Base-by-base conservation (phyloP, 2,113 vertebrate genomes). In the human region DNA sequence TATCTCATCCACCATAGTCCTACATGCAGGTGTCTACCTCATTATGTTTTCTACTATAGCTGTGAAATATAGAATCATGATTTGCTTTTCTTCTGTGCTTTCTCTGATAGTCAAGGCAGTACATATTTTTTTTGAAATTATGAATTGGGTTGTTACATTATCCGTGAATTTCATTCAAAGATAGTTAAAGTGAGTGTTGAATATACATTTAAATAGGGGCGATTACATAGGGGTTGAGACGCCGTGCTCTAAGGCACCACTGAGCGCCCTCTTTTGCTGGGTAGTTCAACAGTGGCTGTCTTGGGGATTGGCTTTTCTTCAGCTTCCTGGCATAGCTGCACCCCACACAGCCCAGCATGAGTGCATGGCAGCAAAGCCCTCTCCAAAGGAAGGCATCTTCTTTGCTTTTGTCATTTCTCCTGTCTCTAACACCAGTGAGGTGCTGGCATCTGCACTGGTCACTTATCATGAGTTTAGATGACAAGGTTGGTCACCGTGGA, bases 1-100 rank as follows among this genome's bases (percentile, higher is more conserved):
- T 3, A 0, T 45, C 17, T 30, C 17, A 1, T 40, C 45, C 38
- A 1, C 13, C 10, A 5, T 6, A 2, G 2, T 17, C 27, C 83
- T 57, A 43, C 16, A 9, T 0, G 22, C 35, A 64, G n/a, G 11
- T 38, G 40, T 45, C 95, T 72, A 4, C 48, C 72, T 59, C 80
- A 0, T 11, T 38, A 10, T 18, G 92, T 48, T 85, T 59, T 66
- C 88, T 40, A 1, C 48, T 2, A 2, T 10, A 16, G 64, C 50
- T 1, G 1, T 16, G 40, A 72, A 38, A 64, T 35, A 16, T 1
- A 18, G 9, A 18, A 7, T 30, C 35, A n/a, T 48, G 9, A n/a
- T 59, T 81, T n/a, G 35, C 78, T 40, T 73, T 12, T 72, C 38
- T 80, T 20, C 1, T 16, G 13, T 43, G 55, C 38, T 50, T 59